Base-by-base conservation (phyloP, 1,140 invertebrate genomes). In the Triops longicaudatus region DNA sequence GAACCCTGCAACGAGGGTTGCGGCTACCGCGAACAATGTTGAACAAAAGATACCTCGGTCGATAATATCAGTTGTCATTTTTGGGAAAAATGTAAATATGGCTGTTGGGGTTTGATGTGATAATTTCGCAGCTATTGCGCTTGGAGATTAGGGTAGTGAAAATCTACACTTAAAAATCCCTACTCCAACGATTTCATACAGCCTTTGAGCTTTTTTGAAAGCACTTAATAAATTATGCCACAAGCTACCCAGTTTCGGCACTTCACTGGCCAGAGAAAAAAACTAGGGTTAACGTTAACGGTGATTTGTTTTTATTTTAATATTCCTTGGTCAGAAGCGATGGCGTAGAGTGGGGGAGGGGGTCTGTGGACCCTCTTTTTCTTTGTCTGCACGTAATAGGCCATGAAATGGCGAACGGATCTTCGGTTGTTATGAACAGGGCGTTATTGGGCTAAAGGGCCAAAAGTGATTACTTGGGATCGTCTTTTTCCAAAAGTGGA, bases 341-440 rank as follows among this genome's bases (percentile, higher is more conserved):
- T 37, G 31, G 31, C 2, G 31, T 37, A 7, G 2, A 7, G 31
- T 37, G 31, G 31, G 31, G 31, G 31, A 2, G 31, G 31, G 31
- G 31, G 31, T 37, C 31, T 37, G 31, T 63, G 9, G 50, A 63
- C 50, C 50, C 50, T 22, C 50, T 63, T 17, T 22, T 63, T 14
- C 22, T 22, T 63, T 63, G 50, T 63, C 6, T 63, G 50, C 6
- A 17, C 50, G 50, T 63, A 63, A 63, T 22, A 22, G 50, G 50
- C 50, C 50, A 22, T 63, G 50, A 63, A 63, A 63, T 63, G 50
- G 50, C 50, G 50, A 63, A 63, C 50, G 50, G 50, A 63, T 63
- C 50, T 63, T 63, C 50, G 50, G 50, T 22, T 63, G 22, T 63
- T 63, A 63, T 63, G 50, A 6, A 22, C 14, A 17, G 50, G 50